Percentiles rank a stretch among this genome's conserved stretches.
Conservation (phyloP, 2,888 invertebrate species). For the Pristionchus mayeri region DNA sequence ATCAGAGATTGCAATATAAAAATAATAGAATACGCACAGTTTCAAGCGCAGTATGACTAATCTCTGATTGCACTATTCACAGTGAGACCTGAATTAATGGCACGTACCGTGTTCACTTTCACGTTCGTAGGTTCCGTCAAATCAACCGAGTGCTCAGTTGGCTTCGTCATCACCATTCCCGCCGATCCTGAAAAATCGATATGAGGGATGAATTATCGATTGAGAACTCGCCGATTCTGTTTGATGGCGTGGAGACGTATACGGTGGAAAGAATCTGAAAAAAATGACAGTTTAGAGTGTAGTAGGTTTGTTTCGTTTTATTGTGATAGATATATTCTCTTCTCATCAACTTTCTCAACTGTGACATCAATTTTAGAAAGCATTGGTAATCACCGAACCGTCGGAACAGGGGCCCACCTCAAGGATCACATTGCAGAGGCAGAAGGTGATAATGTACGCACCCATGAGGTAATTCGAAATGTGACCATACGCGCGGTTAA, state of each 20-base stretch:
- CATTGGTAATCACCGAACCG: no score
- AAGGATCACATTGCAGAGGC: constrained; percentile 58
- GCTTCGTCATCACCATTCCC: constrained; percentile 62
- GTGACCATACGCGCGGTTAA: constrained; percentile 59
- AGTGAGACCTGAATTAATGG: constrained; percentile 19
- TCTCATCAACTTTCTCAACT: no score
- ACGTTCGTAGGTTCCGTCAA: constrained; percentile 54
- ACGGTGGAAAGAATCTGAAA: neutral
- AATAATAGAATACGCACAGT: no score
- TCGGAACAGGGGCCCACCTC: no score
- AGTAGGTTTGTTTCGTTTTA: no score
- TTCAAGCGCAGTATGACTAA: no score
- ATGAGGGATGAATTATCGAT: neutral
- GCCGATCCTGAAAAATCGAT: constrained; percentile 57
- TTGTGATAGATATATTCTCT: no score
- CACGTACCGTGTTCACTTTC: neutral
- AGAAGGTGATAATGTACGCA: constrained; percentile 62
- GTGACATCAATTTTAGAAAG: no score
- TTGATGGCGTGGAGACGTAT: constrained; percentile 27
- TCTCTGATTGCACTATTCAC: no score
- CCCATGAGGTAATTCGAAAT: constrained; percentile 63
- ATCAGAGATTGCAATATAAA: neutral
- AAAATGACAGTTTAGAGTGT: neutral
- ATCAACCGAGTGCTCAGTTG: constrained; percentile 59
- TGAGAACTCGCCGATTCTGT: constrained; percentile 48